Percentiles rank a stretch among this genome's conserved stretches.
phyloP scores from a whole-genome alignment of 2,113 vertebrate species.

The Rhipidura dahli region DNA sequence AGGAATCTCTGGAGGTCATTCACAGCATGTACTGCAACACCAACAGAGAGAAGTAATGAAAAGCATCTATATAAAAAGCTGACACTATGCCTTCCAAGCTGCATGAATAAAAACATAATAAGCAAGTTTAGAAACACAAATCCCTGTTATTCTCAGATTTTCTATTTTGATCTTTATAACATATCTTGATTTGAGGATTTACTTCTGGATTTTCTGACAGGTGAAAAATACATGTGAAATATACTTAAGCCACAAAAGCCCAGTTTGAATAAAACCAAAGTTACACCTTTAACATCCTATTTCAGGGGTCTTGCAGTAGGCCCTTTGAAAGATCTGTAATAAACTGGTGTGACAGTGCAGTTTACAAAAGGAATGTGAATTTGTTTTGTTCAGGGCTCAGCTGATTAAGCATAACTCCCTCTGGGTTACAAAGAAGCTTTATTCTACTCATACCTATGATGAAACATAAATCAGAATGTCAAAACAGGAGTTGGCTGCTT shows the following conservation, averaged over 20 bases:
- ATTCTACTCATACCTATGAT: background rate
- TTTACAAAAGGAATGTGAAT: background rate
- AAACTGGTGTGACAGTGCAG: background rate
- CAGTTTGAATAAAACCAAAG: constrained; percentile 42
- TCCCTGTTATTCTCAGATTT: constrained; percentile 61
- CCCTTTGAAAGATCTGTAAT: background rate
- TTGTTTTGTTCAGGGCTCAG: constrained; percentile 6
- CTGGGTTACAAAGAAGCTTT: background rate
- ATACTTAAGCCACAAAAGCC: constrained; percentile 19
- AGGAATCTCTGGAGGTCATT: constrained; percentile 79
- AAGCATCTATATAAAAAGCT: constrained; percentile 77
- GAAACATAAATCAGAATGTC: background rate
- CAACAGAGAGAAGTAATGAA: constrained; percentile 80
- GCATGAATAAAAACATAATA: constrained; percentile 72
- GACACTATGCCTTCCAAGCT: constrained; percentile 61
- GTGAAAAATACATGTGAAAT: constrained; percentile 48
- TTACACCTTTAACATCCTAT: constrained; percentile 12
- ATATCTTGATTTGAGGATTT: constrained; percentile 42
- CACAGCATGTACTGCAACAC: constrained; percentile 72
- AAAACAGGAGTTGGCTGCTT: background rate
- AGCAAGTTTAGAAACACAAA: constrained; percentile 63
- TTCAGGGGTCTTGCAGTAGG: background rate
- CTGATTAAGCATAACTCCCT: background rate
- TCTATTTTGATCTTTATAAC: constrained; percentile 59
- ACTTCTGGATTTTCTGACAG: constrained; percentile 49